Percentiles rank a stretch among this genome's conserved stretches.
Evolutionary conservation across 2,888 invertebrate genomes (phyloP).

Genomic region (Diarsia dahlii): DNA sequence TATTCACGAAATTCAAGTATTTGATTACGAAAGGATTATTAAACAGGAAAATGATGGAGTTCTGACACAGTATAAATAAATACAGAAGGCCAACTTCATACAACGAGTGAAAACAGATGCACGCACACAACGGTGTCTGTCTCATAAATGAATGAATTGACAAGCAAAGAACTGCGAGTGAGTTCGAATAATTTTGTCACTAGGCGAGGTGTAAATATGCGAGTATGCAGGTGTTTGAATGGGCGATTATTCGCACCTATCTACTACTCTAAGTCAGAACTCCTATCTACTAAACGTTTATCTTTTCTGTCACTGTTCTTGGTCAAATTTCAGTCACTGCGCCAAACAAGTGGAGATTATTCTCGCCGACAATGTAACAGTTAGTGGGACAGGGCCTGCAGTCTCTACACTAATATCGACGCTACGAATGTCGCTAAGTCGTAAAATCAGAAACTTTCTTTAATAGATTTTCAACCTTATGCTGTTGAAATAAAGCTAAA

Average conservation of each 20-base stretch:
- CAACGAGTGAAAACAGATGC: not conserved
- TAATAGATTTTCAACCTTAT: no score
- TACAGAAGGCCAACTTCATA: not conserved
- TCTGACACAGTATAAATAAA: not conserved
- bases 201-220: no score
- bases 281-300: no score
- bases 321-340: not conserved
- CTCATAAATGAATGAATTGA: not conserved
- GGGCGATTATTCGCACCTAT: no score
- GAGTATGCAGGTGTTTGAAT: no score
- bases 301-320: not conserved
- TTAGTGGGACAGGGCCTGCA: not conserved
- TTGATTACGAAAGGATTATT: conserved; percentile 66
- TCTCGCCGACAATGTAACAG: not conserved
- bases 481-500: no score
- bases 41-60: conserved; percentile 68
- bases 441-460: no score
- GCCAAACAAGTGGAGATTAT: not conserved
- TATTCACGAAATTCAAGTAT: conserved; percentile 55
- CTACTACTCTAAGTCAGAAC: no score
- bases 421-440: no score
- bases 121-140: not conserved
- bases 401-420: no score
- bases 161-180: not conserved
- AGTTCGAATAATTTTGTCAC: not conserved